Evolutionary conservation across 2,113 vertebrate species (phyloP), one percentile per base, ranked within the genome.

Genomic region (Onychorhynchus coronatus): DNA sequence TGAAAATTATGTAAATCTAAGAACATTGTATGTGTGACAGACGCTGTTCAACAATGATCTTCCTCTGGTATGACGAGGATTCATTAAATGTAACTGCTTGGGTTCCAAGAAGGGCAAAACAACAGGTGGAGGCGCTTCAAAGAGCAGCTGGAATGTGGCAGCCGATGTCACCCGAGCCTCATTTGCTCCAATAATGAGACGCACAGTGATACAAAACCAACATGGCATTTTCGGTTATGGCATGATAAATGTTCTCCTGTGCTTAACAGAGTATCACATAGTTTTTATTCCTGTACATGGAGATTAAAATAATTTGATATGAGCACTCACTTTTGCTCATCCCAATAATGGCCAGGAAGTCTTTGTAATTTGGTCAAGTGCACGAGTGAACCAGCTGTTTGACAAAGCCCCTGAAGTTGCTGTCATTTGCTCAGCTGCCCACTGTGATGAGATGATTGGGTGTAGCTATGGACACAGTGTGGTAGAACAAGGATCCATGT

Each of bases 131-230:
- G 27, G 65, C 11, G 5, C 89, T 95, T 95, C 95, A 93, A 89
- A 97, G 95, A 95, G 79, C 89, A 94, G 73, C 86, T 94, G 93
- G 95, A 93, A 96, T 92, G 93, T 92, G 89, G 70, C 94, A 97
- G 91, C 52, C 89, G 0, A 78, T 95, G 84, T 96, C 84, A 95
- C 73, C 89, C 65, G 75, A 96, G 91, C 76, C 89, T 95, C 83
- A 74, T 92, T 97, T 96, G 87, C 93, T 95, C 83, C 84, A 95
- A 89, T 93, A 96, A 92, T 47, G 88, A 96, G 94, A 65, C 6
- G 4, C 30, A 3, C 63, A 71, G 91, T 71, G 95, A 95, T 91
- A 92, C 92, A 97, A 96, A 97, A 84, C 80, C 93, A 97, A 96
- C 80, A 78, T 46, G 83, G 83, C 86, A 91, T 96, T 96, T 95